phyloP scores from a whole-genome alignment of 1,140 invertebrate species.

The Drepana arcuata region DNA sequence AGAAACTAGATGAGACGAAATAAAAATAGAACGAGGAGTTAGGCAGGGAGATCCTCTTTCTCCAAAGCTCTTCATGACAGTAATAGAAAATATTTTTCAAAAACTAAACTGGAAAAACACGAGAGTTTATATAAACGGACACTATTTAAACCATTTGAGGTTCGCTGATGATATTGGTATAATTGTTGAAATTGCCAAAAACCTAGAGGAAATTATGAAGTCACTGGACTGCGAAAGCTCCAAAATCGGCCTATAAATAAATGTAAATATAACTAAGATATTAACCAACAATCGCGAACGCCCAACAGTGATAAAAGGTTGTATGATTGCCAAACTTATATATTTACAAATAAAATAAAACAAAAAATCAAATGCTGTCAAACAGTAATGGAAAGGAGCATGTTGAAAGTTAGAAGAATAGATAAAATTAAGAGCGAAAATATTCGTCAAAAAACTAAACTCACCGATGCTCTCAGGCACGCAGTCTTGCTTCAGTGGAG shows the following conservation, averaged over 20 bases:
- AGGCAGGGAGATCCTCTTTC: constrained; percentile 15
- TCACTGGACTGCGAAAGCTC: constrained; percentile 10
- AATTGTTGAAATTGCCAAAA: constrained; percentile 8
- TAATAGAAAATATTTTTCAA: constrained; percentile 14
- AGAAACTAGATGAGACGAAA: too few relatives aligned
- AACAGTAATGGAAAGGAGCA: too few relatives aligned
- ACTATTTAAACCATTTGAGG: constrained; percentile 10
- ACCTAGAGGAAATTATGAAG: constrained; percentile 8
- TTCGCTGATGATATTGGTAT: constrained; percentile 13
- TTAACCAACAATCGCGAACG: constrained; percentile 9
- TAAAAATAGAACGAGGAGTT: constrained; percentile 14
- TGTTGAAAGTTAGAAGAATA: too few relatives aligned
- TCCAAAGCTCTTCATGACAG: constrained; percentile 15
- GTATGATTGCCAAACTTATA: too few relatives aligned
- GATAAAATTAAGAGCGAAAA: too few relatives aligned
- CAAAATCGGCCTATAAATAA: constrained; percentile 11
- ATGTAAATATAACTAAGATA: constrained; percentile 11
- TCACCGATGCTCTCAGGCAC: too few relatives aligned
- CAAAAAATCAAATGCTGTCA: too few relatives aligned
- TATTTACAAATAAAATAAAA: too few relatives aligned
- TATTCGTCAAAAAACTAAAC: too few relatives aligned
- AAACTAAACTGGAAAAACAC: constrained; percentile 9
- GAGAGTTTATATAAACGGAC: constrained; percentile 11
- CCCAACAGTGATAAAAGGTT: constrained; percentile 1
- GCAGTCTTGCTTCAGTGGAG: too few relatives aligned